phyloP scores from a whole-genome alignment of 2,888 invertebrate species.

The Ceraclea dissimilis region DNA sequence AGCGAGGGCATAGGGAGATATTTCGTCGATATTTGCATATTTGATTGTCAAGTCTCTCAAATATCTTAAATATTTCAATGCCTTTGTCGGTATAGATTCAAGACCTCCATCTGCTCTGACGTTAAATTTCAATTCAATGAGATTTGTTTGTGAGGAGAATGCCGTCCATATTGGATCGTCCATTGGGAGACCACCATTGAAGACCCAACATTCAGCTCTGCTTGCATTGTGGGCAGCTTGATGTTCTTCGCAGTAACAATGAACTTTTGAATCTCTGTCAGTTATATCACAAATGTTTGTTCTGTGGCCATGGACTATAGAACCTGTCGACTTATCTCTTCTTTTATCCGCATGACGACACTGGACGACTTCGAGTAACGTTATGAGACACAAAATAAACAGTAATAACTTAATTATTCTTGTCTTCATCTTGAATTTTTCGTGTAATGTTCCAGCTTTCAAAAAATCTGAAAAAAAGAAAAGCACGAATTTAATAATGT shows the following conservation, averaged over 20 bases:
- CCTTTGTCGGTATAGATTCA: constrained; percentile 63
- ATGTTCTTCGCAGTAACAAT: constrained; percentile 46
- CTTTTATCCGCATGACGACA: constrained; percentile 14
- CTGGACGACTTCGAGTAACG: background rate
- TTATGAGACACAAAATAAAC: constrained; percentile 2
- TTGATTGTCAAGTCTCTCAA: constrained; percentile 63
- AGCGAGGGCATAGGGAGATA: constrained; percentile 68
- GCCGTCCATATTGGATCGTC: constrained; percentile 67
- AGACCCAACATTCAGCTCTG: constrained; percentile 69
- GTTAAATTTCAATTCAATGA: constrained; percentile 62
- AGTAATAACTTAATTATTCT: background rate
- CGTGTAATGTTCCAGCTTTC: background rate
- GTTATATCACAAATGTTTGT: constrained; percentile 42
- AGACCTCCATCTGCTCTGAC: constrained; percentile 63
- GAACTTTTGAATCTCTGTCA: constrained; percentile 42
- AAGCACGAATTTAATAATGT: too few species aligned
- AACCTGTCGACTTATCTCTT: constrained; percentile 29
- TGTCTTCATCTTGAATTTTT: background rate
- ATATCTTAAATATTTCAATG: constrained; percentile 58
- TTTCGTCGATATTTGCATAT: constrained; percentile 62
- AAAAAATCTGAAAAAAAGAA: background rate
- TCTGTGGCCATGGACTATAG: constrained; percentile 5
- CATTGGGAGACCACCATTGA: constrained; percentile 50
- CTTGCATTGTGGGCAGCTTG: constrained; percentile 49
- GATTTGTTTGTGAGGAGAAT: constrained; percentile 62